phyloP scores from a whole-genome alignment of 1,140 invertebrate genomes.

The Cotesia chilonis region DNA sequence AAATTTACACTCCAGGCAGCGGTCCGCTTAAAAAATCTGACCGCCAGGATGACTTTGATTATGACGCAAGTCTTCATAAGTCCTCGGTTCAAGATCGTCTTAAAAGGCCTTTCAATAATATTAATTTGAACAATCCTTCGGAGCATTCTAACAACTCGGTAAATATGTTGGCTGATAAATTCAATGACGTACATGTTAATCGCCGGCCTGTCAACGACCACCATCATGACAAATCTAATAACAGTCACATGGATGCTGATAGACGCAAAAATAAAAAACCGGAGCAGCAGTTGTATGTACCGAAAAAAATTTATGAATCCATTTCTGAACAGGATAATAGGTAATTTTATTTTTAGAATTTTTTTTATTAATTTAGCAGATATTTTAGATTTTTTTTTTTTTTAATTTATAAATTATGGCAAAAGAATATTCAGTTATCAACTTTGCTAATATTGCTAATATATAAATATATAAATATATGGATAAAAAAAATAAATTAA shows the following conservation, averaged over 20 bases:
- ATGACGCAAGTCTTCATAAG: constrained; percentile 56
- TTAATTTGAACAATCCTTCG: constrained; percentile 40
- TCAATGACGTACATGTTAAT: constrained; percentile 54
- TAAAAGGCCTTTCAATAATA: constrained; percentile 48
- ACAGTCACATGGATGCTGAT: constrained; percentile 49
- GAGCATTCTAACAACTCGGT: constrained; percentile 44
- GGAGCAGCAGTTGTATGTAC: constrained; percentile 68
- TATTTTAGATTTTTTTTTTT: background rate
- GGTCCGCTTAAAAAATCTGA: constrained; percentile 70
- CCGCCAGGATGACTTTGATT: constrained; percentile 62
- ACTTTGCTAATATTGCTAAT: too few species aligned
- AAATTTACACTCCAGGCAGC: constrained; percentile 72
- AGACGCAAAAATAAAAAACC: constrained; percentile 67
- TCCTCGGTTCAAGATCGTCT: constrained; percentile 57
- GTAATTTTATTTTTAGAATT: constrained; percentile 47
- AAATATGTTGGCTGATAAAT: constrained; percentile 49
- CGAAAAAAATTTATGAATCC: constrained; percentile 66
- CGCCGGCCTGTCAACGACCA: constrained; percentile 50
- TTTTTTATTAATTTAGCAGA: background rate
- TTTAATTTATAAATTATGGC: too few species aligned
- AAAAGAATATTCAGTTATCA: too few species aligned
- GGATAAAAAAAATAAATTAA: too few species aligned
- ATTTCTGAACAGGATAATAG: constrained; percentile 59
- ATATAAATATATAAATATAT: too few species aligned
- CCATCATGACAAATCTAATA: constrained; percentile 50